Evolutionary conservation across 2,113 vertebrate species (phyloP), one percentile per base, ranked within the genome.

Genomic region (Python bivittatus): DNA sequence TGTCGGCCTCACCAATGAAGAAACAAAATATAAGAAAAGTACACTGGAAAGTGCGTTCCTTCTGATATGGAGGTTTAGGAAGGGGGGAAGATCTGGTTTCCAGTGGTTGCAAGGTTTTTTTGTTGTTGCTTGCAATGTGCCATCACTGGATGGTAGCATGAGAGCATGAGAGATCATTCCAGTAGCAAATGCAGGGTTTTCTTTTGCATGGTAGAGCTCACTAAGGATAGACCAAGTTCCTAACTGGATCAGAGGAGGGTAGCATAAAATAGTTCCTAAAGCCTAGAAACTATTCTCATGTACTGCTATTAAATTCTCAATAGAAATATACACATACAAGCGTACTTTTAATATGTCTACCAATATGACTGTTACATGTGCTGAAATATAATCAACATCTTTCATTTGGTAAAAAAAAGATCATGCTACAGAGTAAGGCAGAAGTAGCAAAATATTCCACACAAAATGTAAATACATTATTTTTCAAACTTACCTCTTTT

Each of bases 401-500:
- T 12, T 29, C 20, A 10, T 27, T 84, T 90, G 20, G 2, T 86
- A 48, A 60, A 86, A 85, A 42, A 86, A 85, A 61, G 8, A 48
- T 38, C 38, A 61, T 25, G 3, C 11, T 22, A 79, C 23, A 58
- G 64, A 38, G 11, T 5, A 60, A 33, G 6, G 6, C 3, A 20
- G 25, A 52, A 87, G 3, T 54, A 56, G n/a, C 7, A 48, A 91
- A 68, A 44, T 7, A 12, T 58, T 89, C 15, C 84, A 25, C 2
- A 22, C 7, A 42, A 7, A 42, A 10, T 90, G 12, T 48, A 61
- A 25, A 91, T 33, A 42, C 42, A 20, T 72, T 5, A 27, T 85
- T 29, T 89, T 60, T 61, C 52, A 91, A 20, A 48, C 84, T 0
- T 97, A 99, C 99, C 99, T 99, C 99, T 95, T 99, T 99, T 91